Evolutionary conservation across 2,888 invertebrate genomes (phyloP).

Genomic region (Tigriopus californicus): DNA sequence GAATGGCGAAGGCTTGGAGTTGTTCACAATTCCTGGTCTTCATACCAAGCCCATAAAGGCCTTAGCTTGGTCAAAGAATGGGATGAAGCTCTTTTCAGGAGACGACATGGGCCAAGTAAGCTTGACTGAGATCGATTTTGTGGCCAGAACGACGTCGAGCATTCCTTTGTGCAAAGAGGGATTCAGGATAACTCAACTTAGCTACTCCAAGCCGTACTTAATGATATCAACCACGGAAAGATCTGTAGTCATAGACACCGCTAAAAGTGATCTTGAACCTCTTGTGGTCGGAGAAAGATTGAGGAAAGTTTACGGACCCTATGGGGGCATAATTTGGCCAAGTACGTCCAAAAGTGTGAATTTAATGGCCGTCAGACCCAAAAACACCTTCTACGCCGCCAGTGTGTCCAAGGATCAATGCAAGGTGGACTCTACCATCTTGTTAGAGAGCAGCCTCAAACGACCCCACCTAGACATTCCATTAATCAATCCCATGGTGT

Average conservation of each 20-base stretch:
- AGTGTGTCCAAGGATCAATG: too few relatives aligned
- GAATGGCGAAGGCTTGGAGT: background rate
- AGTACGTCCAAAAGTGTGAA: too few relatives aligned
- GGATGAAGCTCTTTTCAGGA: background rate
- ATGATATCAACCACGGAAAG: background rate
- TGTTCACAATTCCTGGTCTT: background rate
- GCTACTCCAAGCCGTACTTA: background rate
- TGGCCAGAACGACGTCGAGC: background rate
- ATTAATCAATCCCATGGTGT: background rate
- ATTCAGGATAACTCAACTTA: background rate
- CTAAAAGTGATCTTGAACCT: background rate
- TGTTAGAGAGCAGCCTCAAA: background rate
- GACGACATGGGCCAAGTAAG: background rate
- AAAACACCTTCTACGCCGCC: too few relatives aligned
- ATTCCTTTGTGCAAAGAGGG: background rate
- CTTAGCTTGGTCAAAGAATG: constrained; percentile 2
- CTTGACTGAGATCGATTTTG: background rate
- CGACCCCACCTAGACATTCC: background rate
- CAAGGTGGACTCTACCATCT: too few relatives aligned
- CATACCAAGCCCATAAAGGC: background rate
- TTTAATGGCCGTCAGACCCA: too few relatives aligned
- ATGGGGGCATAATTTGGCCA: background rate
- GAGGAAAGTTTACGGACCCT: background rate
- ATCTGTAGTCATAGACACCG: background rate
- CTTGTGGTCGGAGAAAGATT: background rate